Conservation (phyloP, 2,888 invertebrate species). For the Synergus japonicus region DNA sequence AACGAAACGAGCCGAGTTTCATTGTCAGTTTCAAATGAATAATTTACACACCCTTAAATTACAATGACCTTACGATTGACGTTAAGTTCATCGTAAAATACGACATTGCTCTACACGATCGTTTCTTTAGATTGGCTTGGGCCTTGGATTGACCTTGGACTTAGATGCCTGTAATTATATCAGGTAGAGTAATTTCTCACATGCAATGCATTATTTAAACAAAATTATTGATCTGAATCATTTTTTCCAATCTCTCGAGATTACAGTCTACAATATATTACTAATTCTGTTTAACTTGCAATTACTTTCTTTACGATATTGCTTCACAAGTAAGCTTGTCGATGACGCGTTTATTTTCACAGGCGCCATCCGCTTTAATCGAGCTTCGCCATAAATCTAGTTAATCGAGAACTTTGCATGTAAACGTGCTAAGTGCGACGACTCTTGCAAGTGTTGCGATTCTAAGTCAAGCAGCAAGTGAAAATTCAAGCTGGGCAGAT, state of each 20-base stretch:
- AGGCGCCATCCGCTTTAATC: conserved; percentile 31
- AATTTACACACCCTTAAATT: conserved; percentile 1
- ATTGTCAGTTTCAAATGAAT: conserved; percentile 10
- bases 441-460: conserved; percentile 35
- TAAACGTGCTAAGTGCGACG: conserved; percentile 30
- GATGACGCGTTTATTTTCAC: conserved; percentile 33
- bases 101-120: neutral
- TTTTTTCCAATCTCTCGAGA: too few species aligned
- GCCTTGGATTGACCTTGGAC: neutral
- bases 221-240: too few species aligned
- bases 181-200: too few species aligned
- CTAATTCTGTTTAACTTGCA: neutral
- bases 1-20: neutral
- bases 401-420: conserved; percentile 24
- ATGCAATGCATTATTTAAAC: too few species aligned
- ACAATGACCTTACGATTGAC: neutral
- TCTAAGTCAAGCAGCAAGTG: conserved; percentile 35
- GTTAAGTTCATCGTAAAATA: neutral
- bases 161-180: neutral
- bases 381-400: conserved; percentile 34
- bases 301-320: neutral
- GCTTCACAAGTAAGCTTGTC: conserved; percentile 9
- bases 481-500: conserved; percentile 28
- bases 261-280: neutral
- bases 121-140: neutral